Percentiles rank a stretch among this genome's conserved stretches.
Conservation (phyloP, 2,888 invertebrate genomes). For the Clistopyga incitator region DNA sequence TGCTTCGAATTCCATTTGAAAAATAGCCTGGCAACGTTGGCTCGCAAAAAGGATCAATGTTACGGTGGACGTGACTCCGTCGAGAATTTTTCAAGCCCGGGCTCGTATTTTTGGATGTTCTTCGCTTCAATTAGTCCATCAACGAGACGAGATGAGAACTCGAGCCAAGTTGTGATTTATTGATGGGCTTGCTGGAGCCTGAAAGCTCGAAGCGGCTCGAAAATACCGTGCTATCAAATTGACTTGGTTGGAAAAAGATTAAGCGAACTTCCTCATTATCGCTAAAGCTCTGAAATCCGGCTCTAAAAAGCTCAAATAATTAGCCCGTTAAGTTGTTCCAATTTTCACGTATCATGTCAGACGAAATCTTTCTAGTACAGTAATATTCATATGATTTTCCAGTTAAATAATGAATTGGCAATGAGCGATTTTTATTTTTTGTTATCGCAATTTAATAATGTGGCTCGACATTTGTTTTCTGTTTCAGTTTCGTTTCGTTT, state of each 20-base stretch:
- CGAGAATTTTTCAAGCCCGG: constrained; percentile 2
- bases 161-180: background rate
- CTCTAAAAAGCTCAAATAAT: background rate
- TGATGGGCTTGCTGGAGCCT: background rate
- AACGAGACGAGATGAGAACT: constrained; percentile 4
- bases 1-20: background rate
- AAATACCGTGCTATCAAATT: background rate
- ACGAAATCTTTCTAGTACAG: background rate
- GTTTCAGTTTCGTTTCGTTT: no score
- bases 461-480: no score
- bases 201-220: background rate
- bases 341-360: background rate
- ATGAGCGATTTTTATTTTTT: background rate
- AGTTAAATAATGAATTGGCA: background rate
- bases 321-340: background rate
- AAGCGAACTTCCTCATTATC: background rate
- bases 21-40: background rate
- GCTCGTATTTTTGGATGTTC: constrained; percentile 15
- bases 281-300: background rate
- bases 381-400: background rate
- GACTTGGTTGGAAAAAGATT: background rate
- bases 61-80: background rate
- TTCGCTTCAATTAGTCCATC: constrained; percentile 2
- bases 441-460: no score
- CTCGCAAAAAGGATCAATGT: background rate